Evolutionary conservation across 2,797 vertebrate species (phyloP), one percentile per base, ranked within the genome.

Genomic region (Acridotheres tristis): DNA sequence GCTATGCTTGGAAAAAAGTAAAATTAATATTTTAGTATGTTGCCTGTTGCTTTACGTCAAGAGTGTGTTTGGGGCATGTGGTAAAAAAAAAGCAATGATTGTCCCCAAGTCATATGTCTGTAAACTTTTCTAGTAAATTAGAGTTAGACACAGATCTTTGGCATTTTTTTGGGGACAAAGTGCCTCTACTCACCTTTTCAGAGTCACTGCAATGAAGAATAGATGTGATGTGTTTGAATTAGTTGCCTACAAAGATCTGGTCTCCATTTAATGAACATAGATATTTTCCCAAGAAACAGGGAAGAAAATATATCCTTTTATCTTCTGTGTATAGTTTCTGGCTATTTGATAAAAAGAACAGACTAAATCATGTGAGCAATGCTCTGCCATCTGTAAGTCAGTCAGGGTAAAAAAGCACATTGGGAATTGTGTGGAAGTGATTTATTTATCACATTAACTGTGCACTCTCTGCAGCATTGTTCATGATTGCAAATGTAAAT

Each of bases 51-150:
- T 86, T 29, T 10, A 75, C 9, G 30, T 51, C 5, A 51, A n/a
- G 22, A 61, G 3, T 0, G 0, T 47, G 17, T 76, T n/a, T 54
- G 38, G 26, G 27, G 10, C 7, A 25, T 3, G 11, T n/a, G 12
- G 16, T 7, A 22, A 21, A 48, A 71, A 42, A 42, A 67, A n/a
- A 5, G 5, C 43, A 29, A 2, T 16, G 17, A 6, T 30, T 69
- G 16, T 54, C 8, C 15, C 12, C 3, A n/a, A 4, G 9, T 5
- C 21, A 16, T 0, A 0, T 3, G 1, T 62, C 50, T 77, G 7
- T 42, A 57, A 77, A 38, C 5, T 80, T 34, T 21, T 62, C 6
- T 30, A 20, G 34, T 51, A 59, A 71, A 59, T 63, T 38, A 32
- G 42, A 38, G 4, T 21, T 30, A 4, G 40, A 40, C 2, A 4